Percentiles rank a stretch among this genome's conserved stretches.
Evolutionary conservation across 2,113 vertebrate genomes (phyloP).

Genomic region (Tonatia bakeri): DNA sequence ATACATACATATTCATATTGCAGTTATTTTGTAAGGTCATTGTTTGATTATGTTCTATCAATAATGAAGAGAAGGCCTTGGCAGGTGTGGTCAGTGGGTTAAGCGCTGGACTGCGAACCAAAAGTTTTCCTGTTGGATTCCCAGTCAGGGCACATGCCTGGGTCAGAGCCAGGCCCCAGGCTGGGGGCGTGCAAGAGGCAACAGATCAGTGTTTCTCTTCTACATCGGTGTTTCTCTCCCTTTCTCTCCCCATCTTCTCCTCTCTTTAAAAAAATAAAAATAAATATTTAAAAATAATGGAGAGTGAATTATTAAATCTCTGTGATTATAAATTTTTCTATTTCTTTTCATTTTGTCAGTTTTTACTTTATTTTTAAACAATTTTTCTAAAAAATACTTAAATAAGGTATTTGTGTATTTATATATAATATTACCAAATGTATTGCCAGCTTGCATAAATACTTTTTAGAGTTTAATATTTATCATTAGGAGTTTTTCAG

Average conservation of each 20-base stretch:
- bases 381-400: background rate
- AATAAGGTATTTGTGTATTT: background rate
- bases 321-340: background rate
- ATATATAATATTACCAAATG: background rate
- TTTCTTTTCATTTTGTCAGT: background rate
- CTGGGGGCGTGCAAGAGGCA: too few species aligned
- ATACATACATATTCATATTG: background rate
- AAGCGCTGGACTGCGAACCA: too few species aligned
- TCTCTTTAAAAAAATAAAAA: too few species aligned
- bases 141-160: too few species aligned
- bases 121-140: too few species aligned
- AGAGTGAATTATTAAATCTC: background rate
- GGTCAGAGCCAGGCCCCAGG: too few species aligned
- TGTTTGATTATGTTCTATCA: background rate
- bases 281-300: background rate
- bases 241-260: too few species aligned
- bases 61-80: background rate
- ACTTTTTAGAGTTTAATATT: constrained; percentile 10
- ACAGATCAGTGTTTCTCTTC: too few species aligned
- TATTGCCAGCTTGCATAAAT: background rate
- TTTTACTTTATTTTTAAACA: background rate
- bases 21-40: background rate
- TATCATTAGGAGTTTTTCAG: background rate
- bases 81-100: too few species aligned
- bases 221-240: too few species aligned